A percentile compares a stretch with the other conserved stretches of the same genome.
Conservation (phyloP, 2,113 vertebrate genomes). For the Canis aureus region DNA sequence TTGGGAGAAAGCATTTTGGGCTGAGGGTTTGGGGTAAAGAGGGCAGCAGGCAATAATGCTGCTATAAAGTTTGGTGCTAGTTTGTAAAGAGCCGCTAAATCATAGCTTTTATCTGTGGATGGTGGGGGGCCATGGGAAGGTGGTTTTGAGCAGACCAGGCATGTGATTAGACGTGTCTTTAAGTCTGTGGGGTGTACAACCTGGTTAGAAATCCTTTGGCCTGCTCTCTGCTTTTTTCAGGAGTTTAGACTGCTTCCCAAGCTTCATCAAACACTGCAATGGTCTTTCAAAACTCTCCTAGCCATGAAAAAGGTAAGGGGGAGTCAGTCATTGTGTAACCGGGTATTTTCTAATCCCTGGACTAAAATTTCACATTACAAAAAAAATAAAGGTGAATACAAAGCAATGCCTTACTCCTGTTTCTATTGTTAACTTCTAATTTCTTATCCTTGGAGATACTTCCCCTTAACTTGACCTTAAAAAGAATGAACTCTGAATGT, state of each 20-base stretch:
- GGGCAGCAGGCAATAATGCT: neutral
- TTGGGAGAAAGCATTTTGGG: neutral
- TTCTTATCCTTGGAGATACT: neutral
- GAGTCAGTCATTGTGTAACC: neutral
- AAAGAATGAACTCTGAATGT: slow-evolving; percentile 15
- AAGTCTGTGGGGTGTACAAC: neutral
- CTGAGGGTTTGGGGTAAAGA: neutral
- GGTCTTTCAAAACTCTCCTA: neutral
- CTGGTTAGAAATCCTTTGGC: slow-evolving; percentile 1
- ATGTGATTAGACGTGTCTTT: neutral
- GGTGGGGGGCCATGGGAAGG: neutral
- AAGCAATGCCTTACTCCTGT: neutral
- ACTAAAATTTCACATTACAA: neutral
- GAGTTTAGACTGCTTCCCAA: neutral
- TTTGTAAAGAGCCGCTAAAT: neutral
- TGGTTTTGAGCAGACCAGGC: neutral
- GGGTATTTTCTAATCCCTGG: neutral
- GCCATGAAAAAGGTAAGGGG: neutral
- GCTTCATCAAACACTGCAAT: neutral
- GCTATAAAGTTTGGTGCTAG: neutral
- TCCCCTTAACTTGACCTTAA: neutral
- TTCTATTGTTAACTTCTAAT: neutral
- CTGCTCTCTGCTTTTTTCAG: neutral
- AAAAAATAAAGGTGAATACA: neutral
- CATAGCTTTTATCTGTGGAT: neutral